Percentiles rank a stretch among this genome's conserved stretches.
Evolutionary conservation across 2,888 invertebrate genomes (phyloP).

Genomic region (Meiosimyza platycephala): DNA sequence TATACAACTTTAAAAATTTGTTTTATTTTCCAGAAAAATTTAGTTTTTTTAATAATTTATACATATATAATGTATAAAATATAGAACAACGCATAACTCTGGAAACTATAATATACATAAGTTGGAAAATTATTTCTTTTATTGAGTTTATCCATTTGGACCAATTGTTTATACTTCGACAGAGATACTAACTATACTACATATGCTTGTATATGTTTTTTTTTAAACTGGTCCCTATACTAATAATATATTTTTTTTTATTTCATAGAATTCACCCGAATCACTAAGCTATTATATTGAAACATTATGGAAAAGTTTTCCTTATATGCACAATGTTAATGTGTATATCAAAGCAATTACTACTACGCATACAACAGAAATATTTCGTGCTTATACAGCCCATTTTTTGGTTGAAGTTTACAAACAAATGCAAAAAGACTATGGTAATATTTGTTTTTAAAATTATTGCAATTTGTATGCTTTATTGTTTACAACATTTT

Average conservation of each 20-base stretch:
- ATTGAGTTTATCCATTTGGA: no score
- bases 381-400: constrained; percentile 37
- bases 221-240: neutral
- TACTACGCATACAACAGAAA: neutral
- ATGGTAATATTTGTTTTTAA: constrained; percentile 34
- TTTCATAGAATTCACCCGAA: constrained; percentile 8
- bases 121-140: no score
- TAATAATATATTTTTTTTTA: neutral
- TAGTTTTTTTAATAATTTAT: no score
- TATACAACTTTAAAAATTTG: no score
- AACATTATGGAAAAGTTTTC: constrained; percentile 34
- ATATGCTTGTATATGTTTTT: neutral
- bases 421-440: constrained; percentile 27
- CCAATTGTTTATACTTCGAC: no score
- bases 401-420: constrained; percentile 37
- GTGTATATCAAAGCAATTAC: constrained; percentile 18
- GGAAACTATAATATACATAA: no score
- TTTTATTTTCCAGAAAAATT: no score
- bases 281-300: constrained; percentile 27
- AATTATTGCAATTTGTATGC: neutral
- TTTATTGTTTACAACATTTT: neutral
- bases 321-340: constrained; percentile 31
- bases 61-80: no score
- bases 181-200: no score
- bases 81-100: no score